Conservation (phyloP, 2,888 invertebrate genomes). For the Apotomis capreana region DNA sequence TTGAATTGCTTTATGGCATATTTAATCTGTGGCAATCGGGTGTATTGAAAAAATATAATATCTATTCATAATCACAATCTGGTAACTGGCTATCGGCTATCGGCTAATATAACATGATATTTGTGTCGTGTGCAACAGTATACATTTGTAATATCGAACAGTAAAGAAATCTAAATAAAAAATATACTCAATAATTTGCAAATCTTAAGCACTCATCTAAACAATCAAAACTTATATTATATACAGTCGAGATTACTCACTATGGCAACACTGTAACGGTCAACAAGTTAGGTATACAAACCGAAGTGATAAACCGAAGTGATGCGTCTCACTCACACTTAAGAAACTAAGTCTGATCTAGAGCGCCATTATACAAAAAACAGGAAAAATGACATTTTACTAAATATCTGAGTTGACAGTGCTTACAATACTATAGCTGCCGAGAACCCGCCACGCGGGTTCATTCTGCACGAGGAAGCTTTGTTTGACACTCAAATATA, state of each 20-base stretch:
- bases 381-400: not conserved
- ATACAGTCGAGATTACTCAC: conserved; percentile 80
- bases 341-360: conserved; percentile 10
- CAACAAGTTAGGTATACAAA: conserved; percentile 75
- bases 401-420: not conserved
- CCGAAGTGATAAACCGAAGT: conserved; percentile 75
- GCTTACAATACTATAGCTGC: not conserved
- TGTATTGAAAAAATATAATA: conserved; percentile 75
- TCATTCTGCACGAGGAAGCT: not conserved
- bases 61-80: conserved; percentile 70
- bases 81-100: conserved; percentile 81
- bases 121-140: conserved; percentile 67
- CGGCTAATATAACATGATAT: conserved; percentile 52
- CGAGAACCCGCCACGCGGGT: not conserved
- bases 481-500: not conserved
- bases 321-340: conserved; percentile 47
- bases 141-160: conserved; percentile 46
- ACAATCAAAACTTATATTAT: conserved; percentile 76
- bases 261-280: conserved; percentile 82
- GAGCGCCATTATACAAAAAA: not conserved
- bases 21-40: conserved; percentile 54
- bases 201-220: conserved; percentile 74
- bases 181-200: conserved; percentile 50
- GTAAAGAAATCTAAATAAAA: conserved; percentile 58
- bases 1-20: conserved; percentile 39